Conservation (phyloP, 2,888 invertebrate species). For the Chrysina gloriosa region DNA sequence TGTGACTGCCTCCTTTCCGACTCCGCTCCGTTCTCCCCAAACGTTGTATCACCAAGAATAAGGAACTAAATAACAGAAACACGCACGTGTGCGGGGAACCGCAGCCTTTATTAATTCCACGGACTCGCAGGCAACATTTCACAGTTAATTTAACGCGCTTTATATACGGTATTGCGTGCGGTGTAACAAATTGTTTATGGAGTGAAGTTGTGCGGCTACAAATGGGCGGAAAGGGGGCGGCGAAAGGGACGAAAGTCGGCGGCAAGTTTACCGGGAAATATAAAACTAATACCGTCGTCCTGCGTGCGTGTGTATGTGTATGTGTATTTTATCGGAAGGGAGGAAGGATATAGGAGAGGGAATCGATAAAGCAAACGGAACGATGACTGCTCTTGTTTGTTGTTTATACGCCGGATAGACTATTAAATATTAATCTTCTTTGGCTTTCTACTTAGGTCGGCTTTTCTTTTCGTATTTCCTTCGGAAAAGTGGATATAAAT, state of each 20-base stretch:
- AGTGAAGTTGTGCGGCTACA: background rate
- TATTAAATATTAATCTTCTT: conserved; percentile 26
- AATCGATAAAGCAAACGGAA: conserved; percentile 10
- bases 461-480: background rate
- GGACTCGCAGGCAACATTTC: conserved; percentile 22
- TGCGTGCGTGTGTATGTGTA: background rate
- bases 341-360: conserved; percentile 2
- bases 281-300: conserved; percentile 15
- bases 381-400: conserved; percentile 7
- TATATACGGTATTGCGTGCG: conserved; percentile 27
- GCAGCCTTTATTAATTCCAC: conserved; percentile 29
- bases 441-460: conserved; percentile 18
- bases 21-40: no score
- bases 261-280: conserved; percentile 23
- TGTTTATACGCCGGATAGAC: conserved; percentile 5
- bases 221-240: no score
- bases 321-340: background rate
- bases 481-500: no score
- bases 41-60: no score
- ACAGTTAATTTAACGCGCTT: conserved; percentile 32
- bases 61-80: conserved; percentile 27
- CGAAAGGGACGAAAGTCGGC: background rate
- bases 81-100: conserved; percentile 26
- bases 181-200: conserved; percentile 34
- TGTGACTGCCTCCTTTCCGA: no score